phyloP scores from a whole-genome alignment of 1,140 invertebrate genomes.

The Ceratitis capitata region DNA sequence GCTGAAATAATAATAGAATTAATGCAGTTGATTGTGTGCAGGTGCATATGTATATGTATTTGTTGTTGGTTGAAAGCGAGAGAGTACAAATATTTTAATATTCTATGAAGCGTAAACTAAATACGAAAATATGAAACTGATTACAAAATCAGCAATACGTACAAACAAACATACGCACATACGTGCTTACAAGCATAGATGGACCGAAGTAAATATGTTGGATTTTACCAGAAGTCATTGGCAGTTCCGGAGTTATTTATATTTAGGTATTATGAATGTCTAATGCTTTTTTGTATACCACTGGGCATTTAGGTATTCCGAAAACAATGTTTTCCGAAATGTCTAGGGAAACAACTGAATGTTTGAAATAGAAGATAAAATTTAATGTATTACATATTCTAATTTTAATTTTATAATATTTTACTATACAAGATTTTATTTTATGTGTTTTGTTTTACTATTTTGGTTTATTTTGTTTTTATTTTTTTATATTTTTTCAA shows the following conservation, averaged over 20 bases:
- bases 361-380: no score
- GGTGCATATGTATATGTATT: neutral
- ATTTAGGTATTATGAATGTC: neutral
- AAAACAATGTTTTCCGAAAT: neutral
- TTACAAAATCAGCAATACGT: neutral
- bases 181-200: neutral
- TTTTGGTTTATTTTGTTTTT: no score
- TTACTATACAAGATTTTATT: no score
- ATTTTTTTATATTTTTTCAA: no score
- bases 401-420: no score
- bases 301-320: neutral
- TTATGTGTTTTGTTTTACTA: no score
- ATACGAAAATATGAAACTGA: neutral
- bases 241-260: no score
- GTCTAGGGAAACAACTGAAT: no score
- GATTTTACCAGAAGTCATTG: no score
- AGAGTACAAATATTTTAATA: neutral
- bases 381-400: no score
- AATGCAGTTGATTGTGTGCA: neutral
- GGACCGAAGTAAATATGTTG: neutral
- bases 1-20: slow-evolving; percentile 12
- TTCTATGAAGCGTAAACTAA: neutral
- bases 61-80: neutral
- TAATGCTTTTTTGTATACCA: neutral
- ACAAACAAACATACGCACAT: neutral